Base-by-base conservation (phyloP, 1,140 invertebrate species). In the Pygmarrhopalites habei region DNA sequence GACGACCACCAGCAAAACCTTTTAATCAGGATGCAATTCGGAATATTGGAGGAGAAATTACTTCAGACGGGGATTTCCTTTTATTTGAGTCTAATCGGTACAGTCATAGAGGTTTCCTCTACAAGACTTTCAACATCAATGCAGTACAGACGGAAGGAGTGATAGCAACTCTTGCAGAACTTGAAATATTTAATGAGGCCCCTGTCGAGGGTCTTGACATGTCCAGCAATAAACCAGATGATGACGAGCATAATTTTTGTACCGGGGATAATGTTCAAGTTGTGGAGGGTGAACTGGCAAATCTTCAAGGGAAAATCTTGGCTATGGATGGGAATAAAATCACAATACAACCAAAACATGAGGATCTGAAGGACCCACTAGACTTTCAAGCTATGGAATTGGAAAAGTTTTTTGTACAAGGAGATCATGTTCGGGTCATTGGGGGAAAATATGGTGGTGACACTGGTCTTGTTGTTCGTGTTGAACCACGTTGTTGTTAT, bases 11-110 rank as follows among this genome's bases (percentile, higher is more conserved):
- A 1, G 86, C 90, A 2, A 97, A 96, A 78, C 85, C 92, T 0
- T 98, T 99, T 75, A 92, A 98, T 79, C 84, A 88, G 1, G 95
- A 98, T 78, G 90, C 90, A 19, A 90, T 98, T 56, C 82, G 88
- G 65, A 84, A 88, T 5, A 95, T 98, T 67, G 95, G 95, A 19
- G 96, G 95, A 2, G 95, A 98, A 76, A 88, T 97, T 0, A 90
- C 90, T 1, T 91, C 86, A 1, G 95, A 98, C 79, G 94, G 95
- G 74, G 95, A 98, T 73, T 98, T 96, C 76, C 78, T 95, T 17
- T 87, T 97, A 44, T 98, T 98, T 77, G 95, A 98, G 79, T 90
- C 92, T 35, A 96, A 97, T 77, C 83, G 92, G 71, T 98, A 95
- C 76, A 92, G 88, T n/a, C 80, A 90, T 12, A 93, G 95, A 73